phyloP scores from a whole-genome alignment of 2,113 vertebrate species.

The Toxotes jaculatrix region DNA sequence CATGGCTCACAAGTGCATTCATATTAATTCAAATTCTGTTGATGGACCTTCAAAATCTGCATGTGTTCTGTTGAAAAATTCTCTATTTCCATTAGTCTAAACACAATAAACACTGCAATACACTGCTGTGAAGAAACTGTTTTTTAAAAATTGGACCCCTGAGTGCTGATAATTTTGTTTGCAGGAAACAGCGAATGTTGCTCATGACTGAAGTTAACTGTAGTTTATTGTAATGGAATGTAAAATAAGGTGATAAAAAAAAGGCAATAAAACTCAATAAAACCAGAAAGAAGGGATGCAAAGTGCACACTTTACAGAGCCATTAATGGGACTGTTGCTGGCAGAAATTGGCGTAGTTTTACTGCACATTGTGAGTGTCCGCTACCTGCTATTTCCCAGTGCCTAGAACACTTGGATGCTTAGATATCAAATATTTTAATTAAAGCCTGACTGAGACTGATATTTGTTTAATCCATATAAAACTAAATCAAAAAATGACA shows the following conservation, averaged over 20 bases:
- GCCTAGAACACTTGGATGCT: not conserved
- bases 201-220: slow-evolving; percentile 49
- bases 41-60: slow-evolving; percentile 13
- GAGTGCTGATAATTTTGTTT: slow-evolving; percentile 42
- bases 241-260: slow-evolving; percentile 61
- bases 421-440: slow-evolving; percentile 15
- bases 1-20: not conserved
- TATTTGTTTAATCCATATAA: not conserved
- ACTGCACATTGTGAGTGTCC: slow-evolving; percentile 27
- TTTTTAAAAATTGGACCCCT: slow-evolving; percentile 25
- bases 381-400: slow-evolving; percentile 24
- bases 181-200: slow-evolving; percentile 39
- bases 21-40: slow-evolving; percentile 19
- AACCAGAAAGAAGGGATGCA: slow-evolving; percentile 27
- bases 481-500: too few species aligned
- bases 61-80: not conserved
- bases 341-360: slow-evolving; percentile 51
- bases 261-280: slow-evolving; percentile 54
- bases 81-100: slow-evolving; percentile 31
- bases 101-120: slow-evolving; percentile 31
- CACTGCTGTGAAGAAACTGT: slow-evolving; percentile 5
- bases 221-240: slow-evolving; percentile 58
- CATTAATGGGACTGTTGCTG: slow-evolving; percentile 32
- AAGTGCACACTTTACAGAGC: slow-evolving; percentile 42
- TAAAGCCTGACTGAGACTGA: not conserved